phyloP scores from a whole-genome alignment of 2,888 invertebrate species.

The Ormyrus pomaceus region DNA sequence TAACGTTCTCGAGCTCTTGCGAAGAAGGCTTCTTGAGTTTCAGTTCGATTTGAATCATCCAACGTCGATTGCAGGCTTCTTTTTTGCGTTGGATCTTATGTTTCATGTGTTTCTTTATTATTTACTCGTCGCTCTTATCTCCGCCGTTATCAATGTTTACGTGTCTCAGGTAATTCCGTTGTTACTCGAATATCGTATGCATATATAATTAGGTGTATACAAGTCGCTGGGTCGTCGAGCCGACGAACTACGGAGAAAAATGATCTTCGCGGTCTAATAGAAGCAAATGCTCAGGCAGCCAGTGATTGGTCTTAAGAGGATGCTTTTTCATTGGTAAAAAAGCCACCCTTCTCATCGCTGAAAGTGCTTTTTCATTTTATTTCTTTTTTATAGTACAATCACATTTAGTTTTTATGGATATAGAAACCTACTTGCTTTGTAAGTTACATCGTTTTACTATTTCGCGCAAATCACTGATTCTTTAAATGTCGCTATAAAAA shows the following conservation, averaged over 20 bases:
- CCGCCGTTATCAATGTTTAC: neutral
- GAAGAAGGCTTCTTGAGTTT: neutral
- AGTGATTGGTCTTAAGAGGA: slow-evolving; percentile 70
- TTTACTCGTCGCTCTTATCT: neutral
- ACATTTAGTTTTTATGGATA: slow-evolving; percentile 4
- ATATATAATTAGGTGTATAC: neutral
- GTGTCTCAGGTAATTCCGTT: neutral
- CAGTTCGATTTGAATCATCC: neutral
- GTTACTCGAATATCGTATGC: neutral
- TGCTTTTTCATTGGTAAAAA: slow-evolving; percentile 16
- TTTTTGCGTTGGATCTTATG: slow-evolving; percentile 25
- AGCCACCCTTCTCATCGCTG: slow-evolving; percentile 2
- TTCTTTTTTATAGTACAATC: slow-evolving; percentile 28
- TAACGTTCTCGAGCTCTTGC: neutral
- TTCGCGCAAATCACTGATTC: slow-evolving; percentile 18
- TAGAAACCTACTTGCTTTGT: slow-evolving; percentile 17
- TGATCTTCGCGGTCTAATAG: slow-evolving; percentile 52
- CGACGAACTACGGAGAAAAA: slow-evolving; percentile 14
- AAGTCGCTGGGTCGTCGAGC: neutral
- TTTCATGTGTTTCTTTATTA: slow-evolving; percentile 37
- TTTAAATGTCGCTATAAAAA: neutral
- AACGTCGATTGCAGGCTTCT: slow-evolving; percentile 13
- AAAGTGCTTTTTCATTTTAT: slow-evolving; percentile 3
- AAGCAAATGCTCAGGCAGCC: slow-evolving; percentile 73
- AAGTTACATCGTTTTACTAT: neutral